A percentile compares a stretch with the other conserved stretches of the same genome.
These are phyloP conservation scores for Agrochola circellaris DNA, from an alignment of 2,888 invertebrate genomes.

Conservation along the genomic window DNA sequence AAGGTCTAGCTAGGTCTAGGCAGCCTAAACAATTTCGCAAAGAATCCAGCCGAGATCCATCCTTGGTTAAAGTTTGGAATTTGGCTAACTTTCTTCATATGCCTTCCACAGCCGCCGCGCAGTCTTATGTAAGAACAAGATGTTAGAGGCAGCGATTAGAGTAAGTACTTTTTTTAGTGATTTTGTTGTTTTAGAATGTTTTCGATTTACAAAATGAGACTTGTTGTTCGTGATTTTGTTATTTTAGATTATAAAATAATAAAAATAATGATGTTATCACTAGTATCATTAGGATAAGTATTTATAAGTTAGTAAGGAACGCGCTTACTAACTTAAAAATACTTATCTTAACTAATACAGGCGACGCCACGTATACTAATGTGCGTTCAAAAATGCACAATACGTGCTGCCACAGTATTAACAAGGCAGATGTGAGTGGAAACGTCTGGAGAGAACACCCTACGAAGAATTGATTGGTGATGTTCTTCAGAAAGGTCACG, in stretches of 20 bases:
- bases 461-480: too few relatives aligned
- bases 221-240: too few relatives aligned
- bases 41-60: constrained; percentile 72
- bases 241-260: neutral
- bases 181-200: neutral
- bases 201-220: neutral
- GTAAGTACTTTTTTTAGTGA: neutral
- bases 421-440: neutral
- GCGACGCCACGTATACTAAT: too few relatives aligned
- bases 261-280: neutral
- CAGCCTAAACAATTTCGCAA: constrained; percentile 60
- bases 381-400: too few relatives aligned
- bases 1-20: neutral
- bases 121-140: constrained; percentile 11
- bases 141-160: neutral
- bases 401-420: neutral
- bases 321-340: too few relatives aligned
- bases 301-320: too few relatives aligned
- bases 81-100: constrained; percentile 80
- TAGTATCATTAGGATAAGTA: too few relatives aligned
- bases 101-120: constrained; percentile 74
- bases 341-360: too few relatives aligned
- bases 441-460: neutral
- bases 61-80: constrained; percentile 71
- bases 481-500: neutral